phyloP scores from a whole-genome alignment of 2,888 invertebrate species.

The Rhyacophila evoluta region DNA sequence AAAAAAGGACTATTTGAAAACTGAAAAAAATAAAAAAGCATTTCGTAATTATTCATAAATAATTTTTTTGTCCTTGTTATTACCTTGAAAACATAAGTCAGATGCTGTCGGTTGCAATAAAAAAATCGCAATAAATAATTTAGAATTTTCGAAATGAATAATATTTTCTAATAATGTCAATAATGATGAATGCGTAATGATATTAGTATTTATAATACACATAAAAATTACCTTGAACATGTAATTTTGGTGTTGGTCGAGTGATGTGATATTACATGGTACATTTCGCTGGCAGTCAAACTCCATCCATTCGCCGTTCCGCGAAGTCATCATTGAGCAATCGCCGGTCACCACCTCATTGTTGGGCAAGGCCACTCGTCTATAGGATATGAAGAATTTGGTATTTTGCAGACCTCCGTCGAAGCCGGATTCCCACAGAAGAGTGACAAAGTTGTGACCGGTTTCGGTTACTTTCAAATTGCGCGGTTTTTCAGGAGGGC shows the following conservation, averaged over 20 bases:
- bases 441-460: slow-evolving; percentile 82
- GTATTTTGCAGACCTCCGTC: slow-evolving; percentile 90
- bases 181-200: slow-evolving; percentile 43
- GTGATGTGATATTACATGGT: slow-evolving; percentile 87
- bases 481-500: slow-evolving; percentile 86
- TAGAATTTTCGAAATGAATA: slow-evolving; percentile 42
- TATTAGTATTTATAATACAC: slow-evolving; percentile 28
- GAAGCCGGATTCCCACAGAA: slow-evolving; percentile 91
- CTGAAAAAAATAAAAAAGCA: slow-evolving; percentile 53
- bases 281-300: slow-evolving; percentile 87
- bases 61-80: slow-evolving; percentile 55
- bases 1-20: slow-evolving; percentile 52
- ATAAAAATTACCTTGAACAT: slow-evolving; percentile 79
- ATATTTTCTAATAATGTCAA: slow-evolving; percentile 37
- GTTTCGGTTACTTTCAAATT: slow-evolving; percentile 79
- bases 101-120: slow-evolving; percentile 69
- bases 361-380: slow-evolving; percentile 73
- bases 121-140: slow-evolving; percentile 59
- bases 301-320: slow-evolving; percentile 80
- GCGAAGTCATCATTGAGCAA: slow-evolving; percentile 71
- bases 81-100: slow-evolving; percentile 70
- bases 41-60: slow-evolving; percentile 55
- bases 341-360: slow-evolving; percentile 74
- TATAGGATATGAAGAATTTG: slow-evolving; percentile 88
- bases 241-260: slow-evolving; percentile 90